A percentile compares a stretch with the other conserved stretches of the same genome.
phyloP scores from a whole-genome alignment of 2,797 vertebrate species.

The Ispidina picta region DNA sequence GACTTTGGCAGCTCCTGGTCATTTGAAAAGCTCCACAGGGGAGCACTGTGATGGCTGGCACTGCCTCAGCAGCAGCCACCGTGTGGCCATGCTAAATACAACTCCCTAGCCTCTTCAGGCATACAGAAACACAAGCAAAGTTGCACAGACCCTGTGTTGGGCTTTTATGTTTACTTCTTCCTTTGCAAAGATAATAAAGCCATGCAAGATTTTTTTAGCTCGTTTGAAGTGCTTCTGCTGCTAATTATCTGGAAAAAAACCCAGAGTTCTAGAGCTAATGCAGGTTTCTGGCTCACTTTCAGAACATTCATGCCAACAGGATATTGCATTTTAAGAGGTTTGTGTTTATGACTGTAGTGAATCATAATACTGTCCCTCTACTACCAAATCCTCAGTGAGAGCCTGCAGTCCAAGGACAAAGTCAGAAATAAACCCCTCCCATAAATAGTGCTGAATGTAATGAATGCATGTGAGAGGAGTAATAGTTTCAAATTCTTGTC shows the following conservation, averaged over 20 bases:
- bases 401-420: neutral
- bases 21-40: neutral
- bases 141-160: neutral
- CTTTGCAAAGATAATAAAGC: neutral
- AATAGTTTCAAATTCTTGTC: neutral
- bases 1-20: neutral
- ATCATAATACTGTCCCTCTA: neutral
- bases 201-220: neutral
- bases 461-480: neutral
- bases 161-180: neutral
- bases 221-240: neutral
- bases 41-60: neutral
- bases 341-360: neutral
- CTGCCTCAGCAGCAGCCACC: neutral
- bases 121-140: neutral
- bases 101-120: neutral
- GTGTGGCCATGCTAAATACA: neutral
- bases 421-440: neutral
- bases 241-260: neutral
- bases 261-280: neutral
- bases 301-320: neutral
- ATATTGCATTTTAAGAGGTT: slow-evolving; percentile 15
- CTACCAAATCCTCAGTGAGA: neutral
- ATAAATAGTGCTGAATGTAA: neutral
- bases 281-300: neutral